Conservation (phyloP, 2,888 invertebrate genomes). For the Drosophila tripunctata region DNA sequence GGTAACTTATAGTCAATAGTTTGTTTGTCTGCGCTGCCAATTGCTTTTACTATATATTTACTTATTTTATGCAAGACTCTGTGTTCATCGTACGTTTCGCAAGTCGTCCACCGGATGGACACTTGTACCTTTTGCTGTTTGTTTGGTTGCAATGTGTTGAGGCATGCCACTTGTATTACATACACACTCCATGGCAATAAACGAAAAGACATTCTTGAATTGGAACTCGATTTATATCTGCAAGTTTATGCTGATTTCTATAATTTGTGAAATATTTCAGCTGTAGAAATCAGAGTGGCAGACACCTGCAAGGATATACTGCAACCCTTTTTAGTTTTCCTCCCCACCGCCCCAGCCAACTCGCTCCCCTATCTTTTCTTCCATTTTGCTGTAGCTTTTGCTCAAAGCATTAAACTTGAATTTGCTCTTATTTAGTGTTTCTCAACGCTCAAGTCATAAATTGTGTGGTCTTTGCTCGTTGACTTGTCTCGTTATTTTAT, state of each 20-base stretch:
- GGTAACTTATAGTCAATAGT: too few relatives aligned
- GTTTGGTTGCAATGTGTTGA: neutral
- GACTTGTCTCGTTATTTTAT: conserved; percentile 29
- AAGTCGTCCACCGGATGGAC: neutral
- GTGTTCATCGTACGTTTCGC: too few relatives aligned
- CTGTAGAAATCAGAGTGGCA: neutral
- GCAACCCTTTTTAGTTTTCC: too few relatives aligned
- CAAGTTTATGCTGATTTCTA: conserved; percentile 18
- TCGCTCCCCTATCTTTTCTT: neutral
- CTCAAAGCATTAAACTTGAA: conserved; percentile 52
- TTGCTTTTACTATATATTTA: too few relatives aligned
- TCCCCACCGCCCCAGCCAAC: too few relatives aligned
- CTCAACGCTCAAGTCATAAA: conserved; percentile 71
- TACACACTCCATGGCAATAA: too few relatives aligned
- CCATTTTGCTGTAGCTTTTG: neutral
- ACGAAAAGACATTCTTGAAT: neutral
- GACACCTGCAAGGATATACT: neutral
- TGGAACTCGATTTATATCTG: neutral
- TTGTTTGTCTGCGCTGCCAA: too few relatives aligned
- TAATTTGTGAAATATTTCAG: conserved; percentile 25
- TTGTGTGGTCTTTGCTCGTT: conserved; percentile 60
- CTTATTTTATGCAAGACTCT: too few relatives aligned
- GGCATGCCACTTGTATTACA: neutral
- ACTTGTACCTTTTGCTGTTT: conserved; percentile 1
- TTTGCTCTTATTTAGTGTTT: conserved; percentile 64